Base-by-base conservation (phyloP, 2,888 invertebrate species). In the Troides oblongomaculatus region DNA sequence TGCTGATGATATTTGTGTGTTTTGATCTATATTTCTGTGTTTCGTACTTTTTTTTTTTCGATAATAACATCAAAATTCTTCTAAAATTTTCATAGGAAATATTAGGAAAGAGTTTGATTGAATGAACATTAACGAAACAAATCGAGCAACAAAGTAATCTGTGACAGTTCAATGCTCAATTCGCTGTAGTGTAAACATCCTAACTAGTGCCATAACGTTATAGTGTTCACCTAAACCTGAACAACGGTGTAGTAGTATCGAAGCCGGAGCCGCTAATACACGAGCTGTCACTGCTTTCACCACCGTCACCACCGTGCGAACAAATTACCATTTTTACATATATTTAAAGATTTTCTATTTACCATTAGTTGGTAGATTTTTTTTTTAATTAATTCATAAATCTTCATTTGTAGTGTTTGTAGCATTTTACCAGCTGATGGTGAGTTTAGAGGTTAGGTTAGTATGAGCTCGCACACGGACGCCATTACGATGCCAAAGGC, bases 291-390 rank as follows among this genome's bases (percentile, higher is more conserved):
- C 63, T 36, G n/a, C 59, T 17, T 46, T 58, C 46, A 68, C 62
- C 64, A 68, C 68, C 56, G 63, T 56, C 53, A 66, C 50, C 66
- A 64, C 21, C 56, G 57, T 71, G 65, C 59, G 62, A 66, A 62
- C 71, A 69, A 70, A 69, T 56, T 67, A 67, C 70, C 60, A 64
- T 56, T 63, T 56, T 65, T 62, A 57, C 69, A 60, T 62, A 68
- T 50, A 36, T 63, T 21, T 57, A 46, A 39, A 17, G 17, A 12
- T 7, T 12, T 58, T 25, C 57, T 50, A n/a, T 60, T 50, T 50
- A 60, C 58, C 43, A 68, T 57, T 21, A 58, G 58, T 25, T 62
- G 62, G 56, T 50, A 36, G 8, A 58, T 30, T 25, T 62, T 12
- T 7, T 46, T 18, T 14, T 18, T 4, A 66, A 66, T 18, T 30